Conservation (phyloP, 1,140 invertebrate genomes). For the Zeugodacus cucurbitae region DNA sequence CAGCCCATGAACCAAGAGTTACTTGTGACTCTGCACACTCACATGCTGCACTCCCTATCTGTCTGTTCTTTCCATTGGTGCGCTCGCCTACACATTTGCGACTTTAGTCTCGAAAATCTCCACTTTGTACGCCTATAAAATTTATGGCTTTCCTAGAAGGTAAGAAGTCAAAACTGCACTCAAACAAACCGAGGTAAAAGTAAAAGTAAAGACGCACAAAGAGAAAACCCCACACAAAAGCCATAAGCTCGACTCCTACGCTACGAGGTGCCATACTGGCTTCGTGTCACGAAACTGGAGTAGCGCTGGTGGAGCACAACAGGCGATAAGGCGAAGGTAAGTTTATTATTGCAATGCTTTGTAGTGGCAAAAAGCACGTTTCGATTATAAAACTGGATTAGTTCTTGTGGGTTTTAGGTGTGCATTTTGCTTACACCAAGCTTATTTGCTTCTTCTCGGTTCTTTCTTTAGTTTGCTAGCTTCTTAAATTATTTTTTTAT, state of each 20-base stretch:
- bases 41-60: neutral
- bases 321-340: neutral
- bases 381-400: neutral
- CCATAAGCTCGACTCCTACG: neutral
- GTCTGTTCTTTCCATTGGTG: neutral
- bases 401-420: neutral
- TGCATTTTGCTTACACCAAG: neutral
- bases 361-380: neutral
- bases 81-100: neutral
- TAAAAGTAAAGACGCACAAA: neutral
- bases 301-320: neutral
- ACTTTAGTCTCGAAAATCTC: neutral
- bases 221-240: neutral
- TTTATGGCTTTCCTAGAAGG: constrained; percentile 18
- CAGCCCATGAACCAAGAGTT: neutral
- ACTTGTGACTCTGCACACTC: neutral
- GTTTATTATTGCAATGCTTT: neutral
- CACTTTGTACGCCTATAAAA: neutral
- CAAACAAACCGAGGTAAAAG: neutral
- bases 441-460: neutral
- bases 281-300: neutral
- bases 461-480: neutral
- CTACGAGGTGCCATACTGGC: neutral
- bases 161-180: neutral
- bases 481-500: no score